Evolutionary conservation across 2,797 vertebrate species (phyloP).

Genomic region (Dendrocincla tyrannina): DNA sequence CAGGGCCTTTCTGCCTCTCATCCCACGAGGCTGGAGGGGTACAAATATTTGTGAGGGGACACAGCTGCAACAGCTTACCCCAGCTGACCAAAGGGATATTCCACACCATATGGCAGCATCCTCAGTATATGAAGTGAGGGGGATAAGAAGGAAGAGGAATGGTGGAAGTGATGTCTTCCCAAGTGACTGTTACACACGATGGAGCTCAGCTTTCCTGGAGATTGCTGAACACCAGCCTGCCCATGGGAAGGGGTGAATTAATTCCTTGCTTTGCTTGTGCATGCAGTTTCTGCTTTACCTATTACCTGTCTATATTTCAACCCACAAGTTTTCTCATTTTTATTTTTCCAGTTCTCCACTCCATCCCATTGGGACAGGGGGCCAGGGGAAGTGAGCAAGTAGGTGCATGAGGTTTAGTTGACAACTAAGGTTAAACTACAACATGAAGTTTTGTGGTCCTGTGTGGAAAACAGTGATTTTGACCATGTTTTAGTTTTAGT

Average conservation of each 20-base stretch:
- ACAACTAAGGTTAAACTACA: not conserved
- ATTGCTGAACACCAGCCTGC: not conserved
- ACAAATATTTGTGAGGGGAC: not conserved
- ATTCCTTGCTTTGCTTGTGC: not conserved
- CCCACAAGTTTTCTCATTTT: not conserved
- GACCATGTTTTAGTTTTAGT: not conserved
- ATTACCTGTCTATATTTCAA: not conserved
- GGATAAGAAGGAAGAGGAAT: not conserved
- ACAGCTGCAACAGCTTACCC: not conserved
- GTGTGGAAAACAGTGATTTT: not conserved
- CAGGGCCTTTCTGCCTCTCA: not conserved
- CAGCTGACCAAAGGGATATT: not conserved
- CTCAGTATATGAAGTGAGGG: fast-evolving
- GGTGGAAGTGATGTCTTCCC: not conserved
- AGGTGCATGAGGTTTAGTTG: not conserved
- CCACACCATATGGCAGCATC: not conserved
- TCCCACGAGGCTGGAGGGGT: not conserved
- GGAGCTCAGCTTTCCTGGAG: not conserved
- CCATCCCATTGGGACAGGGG: not conserved
- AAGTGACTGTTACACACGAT: not conserved
- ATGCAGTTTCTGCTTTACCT: not conserved
- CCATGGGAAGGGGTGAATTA: not conserved
- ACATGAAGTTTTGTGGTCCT: not conserved
- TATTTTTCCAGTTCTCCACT: not conserved
- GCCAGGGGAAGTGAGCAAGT: not conserved